These are phyloP conservation scores for Platyrinchus mystaceus DNA, from an alignment of 2,797 vertebrate species.

Conservation along the genomic window DNA sequence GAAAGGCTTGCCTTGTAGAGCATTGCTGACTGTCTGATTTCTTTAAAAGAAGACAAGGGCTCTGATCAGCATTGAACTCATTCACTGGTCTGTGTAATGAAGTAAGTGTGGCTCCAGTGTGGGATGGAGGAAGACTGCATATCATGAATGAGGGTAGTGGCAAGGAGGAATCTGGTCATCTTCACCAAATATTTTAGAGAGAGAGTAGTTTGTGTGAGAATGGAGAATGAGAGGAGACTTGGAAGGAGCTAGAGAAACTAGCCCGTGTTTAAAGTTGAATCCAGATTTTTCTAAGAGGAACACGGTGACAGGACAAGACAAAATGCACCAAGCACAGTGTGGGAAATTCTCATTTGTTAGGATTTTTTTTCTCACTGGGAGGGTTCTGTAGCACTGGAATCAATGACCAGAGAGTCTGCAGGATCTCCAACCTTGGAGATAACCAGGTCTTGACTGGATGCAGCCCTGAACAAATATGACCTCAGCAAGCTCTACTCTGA, in stretches of 20 bases:
- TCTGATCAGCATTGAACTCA: background rate
- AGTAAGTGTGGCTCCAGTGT: background rate
- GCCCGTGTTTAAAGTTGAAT: accelerated
- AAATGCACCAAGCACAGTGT: background rate
- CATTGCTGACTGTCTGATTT: background rate
- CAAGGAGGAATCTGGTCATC: background rate
- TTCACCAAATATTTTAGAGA: background rate
- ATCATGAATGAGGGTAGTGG: background rate
- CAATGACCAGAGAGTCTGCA: background rate
- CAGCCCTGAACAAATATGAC: background rate
- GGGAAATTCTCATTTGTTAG: background rate
- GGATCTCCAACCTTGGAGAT: background rate
- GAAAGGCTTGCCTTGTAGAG: background rate
- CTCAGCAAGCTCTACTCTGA: background rate
- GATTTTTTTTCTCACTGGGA: background rate
- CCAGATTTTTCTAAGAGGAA: background rate
- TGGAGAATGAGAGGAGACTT: background rate
- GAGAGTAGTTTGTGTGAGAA: background rate
- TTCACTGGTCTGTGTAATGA: background rate
- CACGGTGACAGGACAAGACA: background rate
- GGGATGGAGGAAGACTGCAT: background rate
- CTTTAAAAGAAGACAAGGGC: background rate
- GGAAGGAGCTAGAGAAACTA: background rate
- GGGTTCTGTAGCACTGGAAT: background rate
- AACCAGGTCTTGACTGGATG: background rate